A percentile compares a stretch with the other conserved stretches of the same genome.
These are phyloP conservation scores for cattle (Bos taurus) DNA, from an alignment of 2,113 vertebrate genomes.

Conservation along the genomic window DNA sequence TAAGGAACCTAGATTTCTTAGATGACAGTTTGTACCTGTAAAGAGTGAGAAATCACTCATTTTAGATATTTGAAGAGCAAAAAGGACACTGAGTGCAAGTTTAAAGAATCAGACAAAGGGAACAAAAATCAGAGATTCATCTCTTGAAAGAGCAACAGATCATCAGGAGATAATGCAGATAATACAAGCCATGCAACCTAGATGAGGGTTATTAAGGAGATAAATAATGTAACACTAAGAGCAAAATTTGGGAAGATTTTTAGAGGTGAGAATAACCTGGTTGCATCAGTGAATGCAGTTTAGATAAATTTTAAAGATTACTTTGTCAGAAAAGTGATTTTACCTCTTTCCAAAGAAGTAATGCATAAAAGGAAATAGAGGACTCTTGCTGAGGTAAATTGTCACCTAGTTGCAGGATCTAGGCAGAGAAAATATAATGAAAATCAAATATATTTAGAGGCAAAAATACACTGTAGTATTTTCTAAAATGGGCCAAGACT, in stretches of 20 bases:
- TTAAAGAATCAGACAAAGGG: background rate
- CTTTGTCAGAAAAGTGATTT: slow-evolving; percentile 46
- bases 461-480: slow-evolving; percentile 56
- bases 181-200: background rate
- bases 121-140: background rate
- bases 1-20: background rate
- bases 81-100: background rate
- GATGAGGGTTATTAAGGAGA: background rate
- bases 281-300: background rate
- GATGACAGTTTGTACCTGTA: background rate
- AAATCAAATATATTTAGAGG: slow-evolving; percentile 59
- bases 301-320: slow-evolving; percentile 41
- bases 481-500: slow-evolving; percentile 54
- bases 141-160: background rate
- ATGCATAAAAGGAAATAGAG: slow-evolving; percentile 36
- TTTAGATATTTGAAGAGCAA: background rate
- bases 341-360: slow-evolving; percentile 50
- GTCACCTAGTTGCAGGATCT: slow-evolving; percentile 44
- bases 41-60: background rate
- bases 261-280: background rate
- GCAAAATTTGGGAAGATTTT: background rate
- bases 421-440: slow-evolving; percentile 41
- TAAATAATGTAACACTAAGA: background rate
- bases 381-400: slow-evolving; percentile 59
- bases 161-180: background rate